A percentile compares a stretch with the other conserved stretches of the same genome.
Conservation (phyloP, 1,140 invertebrate species). For the Lerema accius region DNA sequence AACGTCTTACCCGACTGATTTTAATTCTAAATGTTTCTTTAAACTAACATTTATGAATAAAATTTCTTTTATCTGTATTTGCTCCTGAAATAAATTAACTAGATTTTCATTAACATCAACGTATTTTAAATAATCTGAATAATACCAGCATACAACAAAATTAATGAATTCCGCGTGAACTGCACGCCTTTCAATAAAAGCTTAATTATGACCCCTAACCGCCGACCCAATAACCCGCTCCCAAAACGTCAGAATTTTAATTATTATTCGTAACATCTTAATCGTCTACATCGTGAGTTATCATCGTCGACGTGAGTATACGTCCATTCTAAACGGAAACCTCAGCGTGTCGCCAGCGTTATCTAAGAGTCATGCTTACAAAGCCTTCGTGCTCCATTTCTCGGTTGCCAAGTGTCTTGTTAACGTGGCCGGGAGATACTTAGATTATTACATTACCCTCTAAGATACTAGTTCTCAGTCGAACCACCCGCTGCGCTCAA, state of each 20-base stretch:
- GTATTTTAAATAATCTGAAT: background rate
- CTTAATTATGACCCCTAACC: slow-evolving; percentile 40
- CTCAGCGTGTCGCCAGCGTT: slow-evolving; percentile 30
- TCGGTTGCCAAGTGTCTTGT: slow-evolving; percentile 55
- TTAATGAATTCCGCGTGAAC: slow-evolving; percentile 21
- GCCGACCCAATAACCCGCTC: slow-evolving; percentile 55
- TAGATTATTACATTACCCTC: slow-evolving; percentile 76
- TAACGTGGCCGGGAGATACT: slow-evolving; percentile 62
- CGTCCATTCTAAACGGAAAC: slow-evolving; percentile 53
- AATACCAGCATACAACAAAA: background rate
- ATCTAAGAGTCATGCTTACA: slow-evolving; percentile 46
- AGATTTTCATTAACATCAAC: no score
- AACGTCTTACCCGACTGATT: no score
- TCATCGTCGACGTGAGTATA: slow-evolving; percentile 51
- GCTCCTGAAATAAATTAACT: no score
- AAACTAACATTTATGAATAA: no score
- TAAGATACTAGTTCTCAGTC: slow-evolving; percentile 73
- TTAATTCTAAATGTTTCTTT: no score
- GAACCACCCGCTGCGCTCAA: slow-evolving; percentile 72
- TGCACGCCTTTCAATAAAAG: slow-evolving; percentile 35
- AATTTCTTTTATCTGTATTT: no score
- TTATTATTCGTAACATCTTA: slow-evolving; percentile 79
- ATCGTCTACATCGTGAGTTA: slow-evolving; percentile 71
- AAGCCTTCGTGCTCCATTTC: slow-evolving; percentile 42
- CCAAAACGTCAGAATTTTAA: slow-evolving; percentile 74